These are phyloP conservation scores for Perca flavescens DNA, from an alignment of 2,113 vertebrate species.

Conservation along the genomic window DNA sequence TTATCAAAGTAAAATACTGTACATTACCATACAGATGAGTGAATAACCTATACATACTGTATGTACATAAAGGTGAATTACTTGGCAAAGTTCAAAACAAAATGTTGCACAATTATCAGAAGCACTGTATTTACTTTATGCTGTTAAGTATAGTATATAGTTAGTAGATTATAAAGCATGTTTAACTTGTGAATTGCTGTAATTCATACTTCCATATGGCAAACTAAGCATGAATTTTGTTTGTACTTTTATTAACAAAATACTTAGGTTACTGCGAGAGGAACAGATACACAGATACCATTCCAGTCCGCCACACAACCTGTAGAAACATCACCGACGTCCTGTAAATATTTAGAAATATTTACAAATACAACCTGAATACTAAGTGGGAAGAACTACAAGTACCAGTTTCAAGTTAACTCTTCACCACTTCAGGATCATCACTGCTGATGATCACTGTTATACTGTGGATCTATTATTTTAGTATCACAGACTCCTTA, in stretches of 20 bases:
- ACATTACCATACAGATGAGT: background rate
- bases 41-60: background rate
- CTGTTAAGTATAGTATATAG: background rate
- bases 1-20: background rate
- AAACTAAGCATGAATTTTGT: background rate
- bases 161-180: too few relatives aligned
- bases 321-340: background rate
- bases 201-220: too few relatives aligned
- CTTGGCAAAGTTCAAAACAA: background rate
- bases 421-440: background rate
- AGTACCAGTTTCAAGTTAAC: background rate
- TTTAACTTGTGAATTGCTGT: background rate
- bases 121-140: background rate
- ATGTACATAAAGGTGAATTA: background rate
- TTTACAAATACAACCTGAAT: constrained; percentile 1
- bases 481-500: too few relatives aligned
- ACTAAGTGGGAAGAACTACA: background rate
- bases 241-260: background rate
- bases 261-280: background rate
- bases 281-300: background rate
- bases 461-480: too few relatives aligned
- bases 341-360: background rate
- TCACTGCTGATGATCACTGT: too few relatives aligned
- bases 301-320: background rate
- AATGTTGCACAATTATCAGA: too few relatives aligned